Evolutionary conservation across 2,888 invertebrate genomes (phyloP).

Genomic region (Eupithecia subfuscata): DNA sequence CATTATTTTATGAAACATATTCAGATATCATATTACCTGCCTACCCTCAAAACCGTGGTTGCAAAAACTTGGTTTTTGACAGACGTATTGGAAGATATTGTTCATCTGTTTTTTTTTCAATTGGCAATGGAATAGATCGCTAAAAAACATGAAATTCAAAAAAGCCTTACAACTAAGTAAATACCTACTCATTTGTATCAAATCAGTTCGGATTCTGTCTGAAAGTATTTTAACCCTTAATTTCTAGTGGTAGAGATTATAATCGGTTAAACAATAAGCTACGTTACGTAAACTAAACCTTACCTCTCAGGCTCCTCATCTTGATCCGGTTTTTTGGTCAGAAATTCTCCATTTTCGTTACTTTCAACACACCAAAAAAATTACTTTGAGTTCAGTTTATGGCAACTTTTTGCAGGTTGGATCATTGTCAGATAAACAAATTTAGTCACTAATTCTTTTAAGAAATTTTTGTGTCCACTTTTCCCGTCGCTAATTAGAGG

Average conservation of each 20-base stretch:
- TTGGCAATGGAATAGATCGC: background rate
- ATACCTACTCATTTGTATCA: background rate
- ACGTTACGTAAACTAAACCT: constrained; percentile 48
- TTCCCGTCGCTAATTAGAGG: constrained; percentile 60
- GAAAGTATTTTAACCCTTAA: constrained; percentile 3
- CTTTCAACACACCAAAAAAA: constrained; percentile 29
- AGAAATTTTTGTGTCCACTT: constrained; percentile 26
- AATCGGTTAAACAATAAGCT: background rate
- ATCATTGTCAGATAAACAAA: constrained; percentile 2
- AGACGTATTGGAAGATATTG: background rate
- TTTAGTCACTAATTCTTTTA: background rate
- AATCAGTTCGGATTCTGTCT: background rate
- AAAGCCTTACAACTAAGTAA: background rate
- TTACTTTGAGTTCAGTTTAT: constrained; percentile 20
- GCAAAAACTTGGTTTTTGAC: background rate
- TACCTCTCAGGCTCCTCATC: constrained; percentile 70
- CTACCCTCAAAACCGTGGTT: background rate
- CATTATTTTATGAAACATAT: background rate
- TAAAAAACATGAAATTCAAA: background rate
- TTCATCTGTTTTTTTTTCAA: background rate
- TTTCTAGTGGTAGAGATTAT: background rate
- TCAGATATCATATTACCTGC: background rate
- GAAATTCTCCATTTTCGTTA: constrained; percentile 59
- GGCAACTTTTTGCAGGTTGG: constrained; percentile 12
- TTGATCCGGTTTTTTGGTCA: constrained; percentile 64